Base-by-base conservation (phyloP, 2,113 vertebrate genomes). In the Percopsis transmontana region DNA sequence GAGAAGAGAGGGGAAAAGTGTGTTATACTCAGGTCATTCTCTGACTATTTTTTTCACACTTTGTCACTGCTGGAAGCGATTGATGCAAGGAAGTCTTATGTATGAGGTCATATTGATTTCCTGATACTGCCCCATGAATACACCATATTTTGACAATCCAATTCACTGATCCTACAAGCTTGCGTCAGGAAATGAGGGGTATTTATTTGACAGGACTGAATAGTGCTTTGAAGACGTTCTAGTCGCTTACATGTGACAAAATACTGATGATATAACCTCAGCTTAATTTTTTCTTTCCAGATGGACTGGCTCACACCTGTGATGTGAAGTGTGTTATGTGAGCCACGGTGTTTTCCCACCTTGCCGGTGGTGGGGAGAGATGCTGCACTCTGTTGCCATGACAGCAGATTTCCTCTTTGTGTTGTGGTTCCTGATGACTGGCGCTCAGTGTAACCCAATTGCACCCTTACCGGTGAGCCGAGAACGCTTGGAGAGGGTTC, bases 391-490 rank as follows among this genome's bases (percentile, higher is more conserved):
- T 82, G 90, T 92, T 92, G 94, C 93, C 92, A 97, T 97, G 96
- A 95, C 95, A 92, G 94, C 91, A 90, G 94, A 95, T 84, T 93
- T 94, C 82, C 87, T 97, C 56, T 91, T 98, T 68, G 90, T 95
- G 89, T 93, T 94, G 70, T 96, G 93, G 92, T 94, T 94, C 91
- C 90, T 97, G 88, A 93, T 95, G 93, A 85, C 84, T 16, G 81
- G 90, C 58, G 81, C 91, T 81, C 90, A 94, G 76, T 94, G 94
- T 85, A 95, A 92, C 76, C 95, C 96, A 66, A 90, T 95, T 76
- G 88, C 92, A 81, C 92, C 94, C 56, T 73, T 95, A 73, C 94
- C 95, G 55, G 93, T 92, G 62, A 87, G 85, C 64, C 83, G 85
- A 41, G 88, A 88, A 58, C 84, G 79, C 39, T 76, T 92, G 63